Base-by-base conservation (phyloP, 2,113 vertebrate species). In the Bungarus multicinctus region DNA sequence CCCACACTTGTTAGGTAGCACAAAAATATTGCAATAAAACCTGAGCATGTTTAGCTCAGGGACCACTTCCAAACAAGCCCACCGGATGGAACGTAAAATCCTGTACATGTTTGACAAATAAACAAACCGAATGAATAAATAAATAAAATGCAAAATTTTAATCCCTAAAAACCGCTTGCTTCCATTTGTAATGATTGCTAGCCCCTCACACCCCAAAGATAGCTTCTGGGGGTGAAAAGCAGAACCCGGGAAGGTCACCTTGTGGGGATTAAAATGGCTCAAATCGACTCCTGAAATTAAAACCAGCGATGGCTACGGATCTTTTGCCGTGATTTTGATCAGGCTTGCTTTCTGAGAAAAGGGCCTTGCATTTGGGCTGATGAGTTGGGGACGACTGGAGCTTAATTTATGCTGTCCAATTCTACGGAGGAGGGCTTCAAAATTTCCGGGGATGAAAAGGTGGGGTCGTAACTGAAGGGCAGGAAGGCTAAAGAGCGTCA, bases 241-340 rank as follows among this genome's bases (percentile, higher is more conserved):
- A 18, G 5, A 6, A 16, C 5, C n/a, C 0, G 6, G 5, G 69
- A 81, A 39, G 34, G 34, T 39, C 34, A 20, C 16, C 69, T 81
- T 39, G 69, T n/a, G 16, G 0, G 34, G 34, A 39, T 39, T 39
- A 39, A 81, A 74, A 39, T 8, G n/a, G 69, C n/a, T 39, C 7
- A 39, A 81, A 81, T 7, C 6, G n/a, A 20, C n/a, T 39, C 69
- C 16, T 81, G 69, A 39, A 81, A 39, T 81, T 81, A 8, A 39
- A 81, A 39, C 69, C 16, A 7, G 69, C 1, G 2, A 34, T 1
- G 5, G n/a, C 16, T 20, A 9, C 1, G n/a, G 3, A 20, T 1
- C 2, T n/a, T 20, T 34, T 20, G 69, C 64, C 5, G 5, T 6
- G n/a, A 39, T 20, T 81, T 39, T 0, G n/a, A 81, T 2, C 0